Base-by-base conservation (phyloP, 2,888 invertebrate species). In the Mechanitis messenoides region DNA sequence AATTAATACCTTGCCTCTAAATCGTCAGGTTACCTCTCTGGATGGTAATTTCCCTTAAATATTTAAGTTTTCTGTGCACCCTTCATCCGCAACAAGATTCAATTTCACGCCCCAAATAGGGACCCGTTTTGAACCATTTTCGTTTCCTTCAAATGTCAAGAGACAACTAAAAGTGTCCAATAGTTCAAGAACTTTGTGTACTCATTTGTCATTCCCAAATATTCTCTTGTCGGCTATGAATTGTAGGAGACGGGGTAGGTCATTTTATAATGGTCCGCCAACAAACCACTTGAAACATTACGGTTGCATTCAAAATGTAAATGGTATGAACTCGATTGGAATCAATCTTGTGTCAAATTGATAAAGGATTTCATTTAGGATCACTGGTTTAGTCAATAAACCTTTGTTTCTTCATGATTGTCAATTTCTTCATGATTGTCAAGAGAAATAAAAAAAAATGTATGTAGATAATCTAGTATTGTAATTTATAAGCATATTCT, bases 91-190 rank as follows among this genome's bases (percentile, higher is more conserved):
- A 88, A 88, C 89, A 89, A 85, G 88, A 90, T 90, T 90, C 89
- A 90, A 90, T 90, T 89, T 89, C 85, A 88, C 88, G 86, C 87
- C 86, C 81, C 77, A 78, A 81, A 87, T 87, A 86, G 84, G 87
- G 87, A 83, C 83, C 80, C 78, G 76, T 72, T 81, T 79, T 79
- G 77, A 84, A 72, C 81, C 82, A 81, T 84, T 81, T 78, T 77
- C 81, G 78, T 77, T 80, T 81, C 76, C 82, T 86, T 71, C 83
- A 83, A 85, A 87, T 78, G 84, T 85, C 87, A 86, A 75, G 80
- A 87, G 85, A 86, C 81, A 84, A 78, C 75, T 79, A 78, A 78
- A 78, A 69, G 66, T 75, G 75, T 68, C 85, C 83, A 85, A 70
- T 72, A 67, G 71, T 76, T 68, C 68, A 58, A 74, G 85, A 82